Conservation (phyloP, 2,797 vertebrate genomes). For the Dermochelys coriacea region DNA sequence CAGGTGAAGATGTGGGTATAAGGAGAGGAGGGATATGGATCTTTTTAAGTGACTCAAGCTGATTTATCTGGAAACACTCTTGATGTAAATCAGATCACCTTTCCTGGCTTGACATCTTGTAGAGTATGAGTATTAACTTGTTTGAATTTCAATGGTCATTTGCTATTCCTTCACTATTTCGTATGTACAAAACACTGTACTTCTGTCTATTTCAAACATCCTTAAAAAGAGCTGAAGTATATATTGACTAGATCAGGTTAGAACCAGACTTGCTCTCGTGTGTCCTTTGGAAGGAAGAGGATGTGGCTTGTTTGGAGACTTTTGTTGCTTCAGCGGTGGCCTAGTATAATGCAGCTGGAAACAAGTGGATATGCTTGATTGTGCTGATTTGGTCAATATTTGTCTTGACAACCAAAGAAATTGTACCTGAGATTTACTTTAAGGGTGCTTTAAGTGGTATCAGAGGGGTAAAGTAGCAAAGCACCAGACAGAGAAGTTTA, state of each 20-base stretch:
- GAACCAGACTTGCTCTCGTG: not conserved
- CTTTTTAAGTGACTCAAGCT: not conserved
- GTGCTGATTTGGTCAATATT: not conserved
- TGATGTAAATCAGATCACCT: not conserved
- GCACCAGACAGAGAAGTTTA: not conserved
- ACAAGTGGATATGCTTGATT: not conserved
- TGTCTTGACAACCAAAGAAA: constrained; percentile 44
- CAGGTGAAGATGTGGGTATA: not conserved
- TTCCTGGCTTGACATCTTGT: not conserved
- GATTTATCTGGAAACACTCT: not conserved
- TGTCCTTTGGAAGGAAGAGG: not conserved
- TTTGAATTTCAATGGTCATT: not conserved
- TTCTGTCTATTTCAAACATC: not conserved
- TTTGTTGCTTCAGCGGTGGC: not conserved
- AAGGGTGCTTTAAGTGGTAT: not conserved
- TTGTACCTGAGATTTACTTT: not conserved
- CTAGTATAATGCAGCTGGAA: not conserved
- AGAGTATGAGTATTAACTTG: not conserved
- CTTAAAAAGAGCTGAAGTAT: constrained; percentile 16
- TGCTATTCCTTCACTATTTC: not conserved
- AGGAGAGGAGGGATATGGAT: not conserved
- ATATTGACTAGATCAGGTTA: not conserved
- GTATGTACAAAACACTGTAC: not conserved
- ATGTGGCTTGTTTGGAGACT: not conserved
- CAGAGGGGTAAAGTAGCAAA: not conserved